phyloP scores from a whole-genome alignment of 2,113 vertebrate genomes.

The Nothobranchius kuhntae region DNA sequence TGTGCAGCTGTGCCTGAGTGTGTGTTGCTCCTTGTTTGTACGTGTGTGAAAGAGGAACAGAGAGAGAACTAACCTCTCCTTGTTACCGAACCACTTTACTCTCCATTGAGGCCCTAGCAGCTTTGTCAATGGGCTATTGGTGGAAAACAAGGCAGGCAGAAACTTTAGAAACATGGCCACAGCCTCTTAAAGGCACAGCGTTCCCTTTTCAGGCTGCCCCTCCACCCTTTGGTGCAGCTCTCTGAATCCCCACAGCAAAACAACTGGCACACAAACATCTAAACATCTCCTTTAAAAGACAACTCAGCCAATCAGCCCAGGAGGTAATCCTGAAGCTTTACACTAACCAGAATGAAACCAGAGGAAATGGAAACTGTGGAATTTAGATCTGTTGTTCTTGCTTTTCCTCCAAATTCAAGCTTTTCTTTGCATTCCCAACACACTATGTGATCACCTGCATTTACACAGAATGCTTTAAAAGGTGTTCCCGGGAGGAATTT shows the following conservation, averaged over 20 bases:
- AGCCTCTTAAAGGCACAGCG: constrained; percentile 84
- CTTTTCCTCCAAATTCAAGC: constrained; percentile 16
- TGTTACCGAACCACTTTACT: constrained; percentile 85
- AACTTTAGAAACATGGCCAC: constrained; percentile 84
- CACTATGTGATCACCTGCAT: constrained; percentile 3
- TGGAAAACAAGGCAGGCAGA: constrained; percentile 85
- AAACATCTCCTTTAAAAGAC: constrained; percentile 72
- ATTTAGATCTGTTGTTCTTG: constrained; percentile 29
- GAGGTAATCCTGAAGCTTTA: constrained; percentile 69
- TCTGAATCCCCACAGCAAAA: constrained; percentile 66
- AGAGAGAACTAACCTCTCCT: constrained; percentile 82
- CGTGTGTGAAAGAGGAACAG: constrained; percentile 50
- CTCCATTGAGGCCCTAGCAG: constrained; percentile 83
- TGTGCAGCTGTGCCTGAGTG: constrained; percentile 48
- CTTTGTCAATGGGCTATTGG: constrained; percentile 88
- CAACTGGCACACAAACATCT: constrained; percentile 75
- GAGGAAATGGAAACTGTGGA: constrained; percentile 38
- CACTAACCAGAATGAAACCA: constrained; percentile 59
- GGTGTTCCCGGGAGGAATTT: constrained; percentile 10
- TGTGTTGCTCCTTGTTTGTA: constrained; percentile 37
- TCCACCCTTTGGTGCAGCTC: constrained; percentile 33
- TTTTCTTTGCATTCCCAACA: background rate
- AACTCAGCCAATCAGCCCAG: constrained; percentile 64
- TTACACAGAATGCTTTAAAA: constrained; percentile 7
- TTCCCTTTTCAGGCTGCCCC: constrained; percentile 58